Conservation (phyloP, 2,888 invertebrate genomes). For the Endotricha flammealis region DNA sequence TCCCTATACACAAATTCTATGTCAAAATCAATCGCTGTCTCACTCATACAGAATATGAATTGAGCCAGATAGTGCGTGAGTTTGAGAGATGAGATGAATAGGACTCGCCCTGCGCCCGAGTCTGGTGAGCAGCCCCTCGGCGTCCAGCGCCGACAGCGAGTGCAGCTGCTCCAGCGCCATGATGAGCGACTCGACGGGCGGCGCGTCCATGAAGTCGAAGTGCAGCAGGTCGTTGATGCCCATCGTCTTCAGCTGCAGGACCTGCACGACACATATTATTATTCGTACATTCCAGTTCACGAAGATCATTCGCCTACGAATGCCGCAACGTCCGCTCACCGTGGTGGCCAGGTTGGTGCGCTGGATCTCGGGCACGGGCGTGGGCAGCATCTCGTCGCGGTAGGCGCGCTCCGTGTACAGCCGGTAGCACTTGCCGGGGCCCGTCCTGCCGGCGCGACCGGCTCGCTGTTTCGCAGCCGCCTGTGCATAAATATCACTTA, state of each 20-base stretch:
- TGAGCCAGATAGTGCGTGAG: too few species aligned
- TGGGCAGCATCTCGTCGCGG: conserved; percentile 98
- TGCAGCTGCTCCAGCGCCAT: conserved; percentile 98
- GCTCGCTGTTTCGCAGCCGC: conserved; percentile 99
- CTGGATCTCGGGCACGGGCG: conserved; percentile 99
- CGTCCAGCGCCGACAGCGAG: conserved; percentile 97
- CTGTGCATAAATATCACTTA: conserved; percentile 42
- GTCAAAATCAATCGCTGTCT: too few species aligned
- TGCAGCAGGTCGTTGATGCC: conserved; percentile 98
- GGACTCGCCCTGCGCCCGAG: conserved; percentile 83
- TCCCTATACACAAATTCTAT: not conserved
- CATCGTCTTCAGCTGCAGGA: conserved; percentile 98
- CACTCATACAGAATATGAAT: too few species aligned
- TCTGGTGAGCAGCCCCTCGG: conserved; percentile 91
- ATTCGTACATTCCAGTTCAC: too few species aligned
- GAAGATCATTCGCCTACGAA: conserved; percentile 10
- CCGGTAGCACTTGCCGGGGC: conserved; percentile 98
- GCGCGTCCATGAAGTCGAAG: conserved; percentile 99
- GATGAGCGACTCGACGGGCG: conserved; percentile 97
- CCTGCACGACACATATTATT: conserved; percentile 64
- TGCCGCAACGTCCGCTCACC: too few species aligned
- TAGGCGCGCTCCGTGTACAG: conserved; percentile 99
- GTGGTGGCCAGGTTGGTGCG: conserved; percentile 98
- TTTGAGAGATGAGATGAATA: not conserved
- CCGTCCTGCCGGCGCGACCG: conserved; percentile 97